phyloP scores from a whole-genome alignment of 2,888 invertebrate species.

The Cordilura impudica region DNA sequence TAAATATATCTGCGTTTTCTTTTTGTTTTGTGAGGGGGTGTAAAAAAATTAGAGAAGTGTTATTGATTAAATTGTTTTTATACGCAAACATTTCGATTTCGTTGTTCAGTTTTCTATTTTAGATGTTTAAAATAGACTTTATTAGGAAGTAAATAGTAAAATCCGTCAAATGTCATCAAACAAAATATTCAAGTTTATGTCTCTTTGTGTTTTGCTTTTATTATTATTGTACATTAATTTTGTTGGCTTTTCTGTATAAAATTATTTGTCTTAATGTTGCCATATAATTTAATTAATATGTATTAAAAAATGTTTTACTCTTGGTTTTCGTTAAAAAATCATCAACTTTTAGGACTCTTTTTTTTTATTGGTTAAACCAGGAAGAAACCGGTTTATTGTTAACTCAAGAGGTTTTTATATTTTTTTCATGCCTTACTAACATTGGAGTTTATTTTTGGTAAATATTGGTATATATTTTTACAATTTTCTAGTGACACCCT shows the following conservation, averaged over 20 bases:
- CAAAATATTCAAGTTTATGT: conserved; percentile 1
- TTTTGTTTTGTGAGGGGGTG: not conserved
- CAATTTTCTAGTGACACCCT: too few relatives aligned
- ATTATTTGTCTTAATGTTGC: too few relatives aligned
- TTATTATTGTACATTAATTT: not conserved
- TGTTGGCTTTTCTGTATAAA: too few relatives aligned
- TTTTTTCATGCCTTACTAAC: too few relatives aligned
- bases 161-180: conserved; percentile 24
- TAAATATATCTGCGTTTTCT: conserved; percentile 4
- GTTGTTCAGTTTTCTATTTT: too few relatives aligned
- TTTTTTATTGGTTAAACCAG: not conserved
- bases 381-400: conserved; percentile 4
- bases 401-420: not conserved
- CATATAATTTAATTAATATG: too few relatives aligned
- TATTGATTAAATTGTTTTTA: not conserved
- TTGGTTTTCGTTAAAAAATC: too few relatives aligned
- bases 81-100: not conserved
- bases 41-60: not conserved
- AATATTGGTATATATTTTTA: too few relatives aligned
- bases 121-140: too few relatives aligned
- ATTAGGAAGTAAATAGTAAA: too few relatives aligned
- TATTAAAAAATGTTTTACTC: too few relatives aligned
- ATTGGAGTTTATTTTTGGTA: too few relatives aligned
- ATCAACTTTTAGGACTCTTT: not conserved
- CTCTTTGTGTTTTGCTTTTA: not conserved